Percentiles rank a stretch among this genome's conserved stretches.
Conservation (phyloP, 2,113 vertebrate species). For the Zosterops japonicus region DNA sequence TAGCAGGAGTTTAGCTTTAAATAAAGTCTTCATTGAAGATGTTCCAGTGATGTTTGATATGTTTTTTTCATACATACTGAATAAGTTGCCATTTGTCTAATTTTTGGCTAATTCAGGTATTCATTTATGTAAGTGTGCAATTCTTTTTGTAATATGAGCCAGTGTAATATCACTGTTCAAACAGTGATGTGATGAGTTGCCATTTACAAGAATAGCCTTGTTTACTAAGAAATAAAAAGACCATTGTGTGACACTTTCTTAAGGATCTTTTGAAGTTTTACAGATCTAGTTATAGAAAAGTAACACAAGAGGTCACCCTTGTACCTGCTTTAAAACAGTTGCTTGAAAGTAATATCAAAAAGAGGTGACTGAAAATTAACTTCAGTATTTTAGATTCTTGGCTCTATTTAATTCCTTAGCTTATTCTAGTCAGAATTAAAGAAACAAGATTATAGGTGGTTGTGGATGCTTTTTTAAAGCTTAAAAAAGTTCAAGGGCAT, state of each 20-base stretch:
- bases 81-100: background rate
- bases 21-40: background rate
- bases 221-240: background rate
- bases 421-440: background rate
- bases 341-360: background rate
- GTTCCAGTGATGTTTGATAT: background rate
- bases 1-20: background rate
- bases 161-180: background rate
- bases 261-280: background rate
- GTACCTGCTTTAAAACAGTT: slow-evolving; percentile 14
- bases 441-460: background rate
- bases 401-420: background rate
- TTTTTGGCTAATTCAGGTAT: background rate
- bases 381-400: background rate
- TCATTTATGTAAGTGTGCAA: background rate
- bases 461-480: background rate
- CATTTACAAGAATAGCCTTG: background rate
- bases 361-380: background rate
- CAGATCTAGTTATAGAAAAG: background rate
- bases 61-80: background rate
- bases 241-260: background rate
- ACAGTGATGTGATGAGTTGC: background rate
- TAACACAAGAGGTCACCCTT: slow-evolving; percentile 56
- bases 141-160: background rate
- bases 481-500: background rate